Evolutionary conservation across 2,797 vertebrate species (phyloP), one percentile per base, ranked within the genome.

Genomic region (Eidolon dupreanum): DNA sequence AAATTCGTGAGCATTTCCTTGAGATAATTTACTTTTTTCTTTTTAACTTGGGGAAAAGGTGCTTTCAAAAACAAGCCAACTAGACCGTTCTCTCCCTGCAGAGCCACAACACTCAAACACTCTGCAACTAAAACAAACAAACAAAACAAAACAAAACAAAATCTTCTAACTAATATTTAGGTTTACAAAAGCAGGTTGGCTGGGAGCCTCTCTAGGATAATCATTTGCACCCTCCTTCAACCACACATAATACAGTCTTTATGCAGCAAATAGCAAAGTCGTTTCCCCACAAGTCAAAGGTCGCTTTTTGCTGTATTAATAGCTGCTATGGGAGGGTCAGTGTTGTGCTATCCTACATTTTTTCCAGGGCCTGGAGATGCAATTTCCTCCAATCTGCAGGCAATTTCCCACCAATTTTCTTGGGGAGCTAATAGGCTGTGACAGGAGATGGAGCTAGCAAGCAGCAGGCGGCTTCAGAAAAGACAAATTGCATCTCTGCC

Each of bases 341-440:
- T 98, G 98, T 98, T 98, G 98, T 98, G 97, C 98, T 99, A 98
- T 98, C 98, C 98, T 98, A 98, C 98, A 98, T 99, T 98, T 99
- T 98, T 99, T 98, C 98, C 98, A 97, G 96, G 97, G 98, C 97
- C 98, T 98, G 98, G 98, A 98, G 98, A 99, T 98, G 98, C 98
- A 99, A 99, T 99, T 99, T 99, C 98, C 99, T 98, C 98, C 98
- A 99, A 99, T 99, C 98, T 99, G 98, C 98, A 99, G 98, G 98
- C 99, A 98, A 99, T 99, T 99, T 99, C 98, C 98, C 98, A 99
- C 98, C 98, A 98, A 98, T 99, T 99, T 99, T 98, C 98, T 98
- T 97, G 95, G 98, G 98, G 98, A 99, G 98, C 98, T 99, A 99
- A 99, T 98, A 99, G 98, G 98, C 98, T 99, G 98, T 99, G 98